Conservation (phyloP, 1,140 invertebrate species). For the Drosophila busckii region DNA sequence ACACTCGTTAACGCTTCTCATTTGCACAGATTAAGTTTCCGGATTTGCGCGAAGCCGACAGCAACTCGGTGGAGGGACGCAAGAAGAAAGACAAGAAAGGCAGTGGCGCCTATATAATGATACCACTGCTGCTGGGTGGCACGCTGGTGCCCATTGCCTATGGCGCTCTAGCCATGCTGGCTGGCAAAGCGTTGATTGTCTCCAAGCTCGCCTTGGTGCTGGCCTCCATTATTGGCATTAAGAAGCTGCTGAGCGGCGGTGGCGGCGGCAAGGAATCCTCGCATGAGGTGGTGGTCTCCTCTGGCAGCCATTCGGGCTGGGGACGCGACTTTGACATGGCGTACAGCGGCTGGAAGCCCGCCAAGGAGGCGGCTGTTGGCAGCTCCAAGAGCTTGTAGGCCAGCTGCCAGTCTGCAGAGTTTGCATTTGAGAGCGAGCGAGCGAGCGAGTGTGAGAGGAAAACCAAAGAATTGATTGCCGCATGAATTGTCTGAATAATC, state of each 20-base stretch:
- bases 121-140: constrained; percentile 87
- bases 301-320: constrained; percentile 85
- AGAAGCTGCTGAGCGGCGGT: constrained; percentile 86
- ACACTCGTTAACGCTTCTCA: not conserved
- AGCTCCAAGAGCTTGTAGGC: constrained; percentile 61
- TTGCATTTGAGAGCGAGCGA: constrained; percentile 50
- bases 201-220: constrained; percentile 89
- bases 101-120: constrained; percentile 85
- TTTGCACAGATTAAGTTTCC: constrained; percentile 58
- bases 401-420: constrained; percentile 3
- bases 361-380: constrained; percentile 52
- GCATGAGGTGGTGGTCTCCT: constrained; percentile 86
- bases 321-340: constrained; percentile 84
- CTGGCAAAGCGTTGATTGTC: constrained; percentile 90
- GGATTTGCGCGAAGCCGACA: constrained; percentile 35
- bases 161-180: constrained; percentile 87
- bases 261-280: constrained; percentile 82
- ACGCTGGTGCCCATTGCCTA: constrained; percentile 89
- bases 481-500: constrained; percentile 60
- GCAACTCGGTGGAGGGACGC: constrained; percentile 53
- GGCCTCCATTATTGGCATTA: constrained; percentile 89
- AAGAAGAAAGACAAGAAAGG: constrained; percentile 83
- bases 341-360: constrained; percentile 82
- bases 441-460: constrained; percentile 6
- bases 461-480: constrained; percentile 70